phyloP scores from a whole-genome alignment of 2,888 invertebrate species.

The Antheraea assamensis region DNA sequence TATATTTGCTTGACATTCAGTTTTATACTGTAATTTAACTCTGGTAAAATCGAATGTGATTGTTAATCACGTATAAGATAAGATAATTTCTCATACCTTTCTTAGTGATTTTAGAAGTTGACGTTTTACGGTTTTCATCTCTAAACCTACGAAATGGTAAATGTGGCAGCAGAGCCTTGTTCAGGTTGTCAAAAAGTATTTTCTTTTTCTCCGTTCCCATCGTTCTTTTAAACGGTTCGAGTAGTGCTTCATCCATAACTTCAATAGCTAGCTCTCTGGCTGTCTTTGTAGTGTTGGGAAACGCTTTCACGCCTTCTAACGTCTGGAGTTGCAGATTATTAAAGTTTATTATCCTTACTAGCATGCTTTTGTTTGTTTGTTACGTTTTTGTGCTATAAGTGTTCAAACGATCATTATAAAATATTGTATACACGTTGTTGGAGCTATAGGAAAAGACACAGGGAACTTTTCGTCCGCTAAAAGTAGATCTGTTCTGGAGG shows the following conservation, averaged over 20 bases:
- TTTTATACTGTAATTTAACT: not conserved
- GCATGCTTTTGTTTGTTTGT: too few relatives aligned
- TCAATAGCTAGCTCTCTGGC: not conserved
- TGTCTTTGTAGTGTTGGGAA: constrained; percentile 7
- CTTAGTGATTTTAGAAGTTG: not conserved
- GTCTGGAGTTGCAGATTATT: not conserved
- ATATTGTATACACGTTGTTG: too few relatives aligned
- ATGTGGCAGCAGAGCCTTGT: not conserved
- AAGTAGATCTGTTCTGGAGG: too few relatives aligned
- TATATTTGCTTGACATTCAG: not conserved
- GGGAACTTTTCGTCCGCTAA: too few relatives aligned
- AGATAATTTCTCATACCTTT: not conserved
- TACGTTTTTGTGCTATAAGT: too few relatives aligned
- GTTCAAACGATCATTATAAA: too few relatives aligned
- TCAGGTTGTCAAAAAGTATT: constrained; percentile 16
- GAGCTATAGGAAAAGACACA: too few relatives aligned
- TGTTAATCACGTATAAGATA: not conserved
- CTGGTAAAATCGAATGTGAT: not conserved
- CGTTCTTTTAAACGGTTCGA: constrained; percentile 11
- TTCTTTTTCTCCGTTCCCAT: constrained; percentile 9
- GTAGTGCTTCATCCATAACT: not conserved
- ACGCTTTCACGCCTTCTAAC: not conserved
- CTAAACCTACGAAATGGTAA: not conserved
- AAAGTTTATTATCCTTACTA: too few relatives aligned
- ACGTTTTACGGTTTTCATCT: not conserved